Percentiles rank a stretch among this genome's conserved stretches.
Evolutionary conservation across 2,113 vertebrate genomes (phyloP).

Genomic region (Sylvia atricapilla): DNA sequence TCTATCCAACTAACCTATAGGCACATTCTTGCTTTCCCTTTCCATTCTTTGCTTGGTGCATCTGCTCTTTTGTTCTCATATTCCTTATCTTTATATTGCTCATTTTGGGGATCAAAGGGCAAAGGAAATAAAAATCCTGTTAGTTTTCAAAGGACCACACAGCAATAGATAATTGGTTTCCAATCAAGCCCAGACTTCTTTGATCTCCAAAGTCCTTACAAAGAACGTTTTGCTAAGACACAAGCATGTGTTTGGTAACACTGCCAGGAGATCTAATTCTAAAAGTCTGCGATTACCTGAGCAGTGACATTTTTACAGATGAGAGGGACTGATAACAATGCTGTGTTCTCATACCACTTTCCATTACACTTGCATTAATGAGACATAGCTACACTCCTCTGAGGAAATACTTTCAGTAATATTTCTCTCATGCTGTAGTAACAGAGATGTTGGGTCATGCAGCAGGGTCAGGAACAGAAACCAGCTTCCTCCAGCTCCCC

Average conservation of each 20-base stretch:
- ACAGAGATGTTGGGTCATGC: not conserved
- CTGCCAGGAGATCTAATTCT: not conserved
- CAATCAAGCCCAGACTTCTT: conserved; percentile 35
- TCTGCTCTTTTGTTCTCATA: conserved; percentile 2
- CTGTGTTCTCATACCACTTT: not conserved
- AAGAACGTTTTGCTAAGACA: conserved; percentile 5
- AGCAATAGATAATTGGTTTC: conserved; percentile 52
- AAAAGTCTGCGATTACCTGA: conserved; percentile 5
- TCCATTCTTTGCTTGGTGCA: not conserved
- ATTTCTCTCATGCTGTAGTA: not conserved
- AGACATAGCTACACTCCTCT: not conserved
- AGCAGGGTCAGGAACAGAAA: not conserved
- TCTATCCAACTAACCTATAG: not conserved
- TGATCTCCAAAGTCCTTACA: conserved; percentile 13
- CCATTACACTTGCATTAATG: not conserved
- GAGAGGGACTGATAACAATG: not conserved
- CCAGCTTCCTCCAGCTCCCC: not conserved
- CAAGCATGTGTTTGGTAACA: not conserved
- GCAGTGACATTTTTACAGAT: not conserved
- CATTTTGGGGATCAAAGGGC: conserved; percentile 24
- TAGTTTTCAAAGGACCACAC: conserved; percentile 20
- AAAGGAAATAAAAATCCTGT: conserved; percentile 43
- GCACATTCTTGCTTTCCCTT: not conserved
- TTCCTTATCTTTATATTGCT: not conserved
- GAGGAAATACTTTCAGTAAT: not conserved